Percentiles rank a stretch among this genome's conserved stretches.
Evolutionary conservation across 1,140 invertebrate species (phyloP).

Genomic region (Amphibalanus amphitrite): DNA sequence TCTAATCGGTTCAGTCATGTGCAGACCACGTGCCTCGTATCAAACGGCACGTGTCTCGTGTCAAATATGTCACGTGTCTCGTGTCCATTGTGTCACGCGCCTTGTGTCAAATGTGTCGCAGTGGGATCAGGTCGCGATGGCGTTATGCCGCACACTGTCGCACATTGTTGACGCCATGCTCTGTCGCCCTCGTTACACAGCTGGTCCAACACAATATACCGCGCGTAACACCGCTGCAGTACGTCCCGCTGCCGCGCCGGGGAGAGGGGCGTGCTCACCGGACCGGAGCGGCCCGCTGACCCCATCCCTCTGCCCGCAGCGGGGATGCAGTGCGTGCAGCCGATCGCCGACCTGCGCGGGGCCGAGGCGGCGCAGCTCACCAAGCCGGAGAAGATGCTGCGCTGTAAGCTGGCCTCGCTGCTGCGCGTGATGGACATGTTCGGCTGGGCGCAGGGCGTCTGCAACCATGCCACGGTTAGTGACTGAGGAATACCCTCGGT

Average conservation of each 20-base stretch:
- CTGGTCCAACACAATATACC: background rate
- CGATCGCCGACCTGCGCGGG: conserved; percentile 92
- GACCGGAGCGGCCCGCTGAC: conserved; percentile 14
- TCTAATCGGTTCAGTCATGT: too few relatives aligned
- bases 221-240: background rate
- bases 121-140: too few relatives aligned
- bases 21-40: too few relatives aligned
- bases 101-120: too few relatives aligned
- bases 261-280: conserved; percentile 20
- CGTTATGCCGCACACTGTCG: too few relatives aligned
- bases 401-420: too few relatives aligned
- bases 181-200: background rate
- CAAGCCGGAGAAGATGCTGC: conserved; percentile 87
- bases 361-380: conserved; percentile 76
- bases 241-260: conserved; percentile 1
- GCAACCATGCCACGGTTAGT: conserved; percentile 54
- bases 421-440: conserved; percentile 91
- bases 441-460: conserved; percentile 82
- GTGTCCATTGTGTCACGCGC: too few relatives aligned
- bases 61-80: too few relatives aligned
- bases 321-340: conserved; percentile 28
- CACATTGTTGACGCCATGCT: background rate
- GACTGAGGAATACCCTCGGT: too few relatives aligned
- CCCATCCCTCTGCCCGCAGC: background rate
- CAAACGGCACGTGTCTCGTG: too few relatives aligned